Percentiles rank a stretch among this genome's conserved stretches.
Evolutionary conservation across 2,797 vertebrate species (phyloP).

Genomic region (Hylomyscus alleni): DNA sequence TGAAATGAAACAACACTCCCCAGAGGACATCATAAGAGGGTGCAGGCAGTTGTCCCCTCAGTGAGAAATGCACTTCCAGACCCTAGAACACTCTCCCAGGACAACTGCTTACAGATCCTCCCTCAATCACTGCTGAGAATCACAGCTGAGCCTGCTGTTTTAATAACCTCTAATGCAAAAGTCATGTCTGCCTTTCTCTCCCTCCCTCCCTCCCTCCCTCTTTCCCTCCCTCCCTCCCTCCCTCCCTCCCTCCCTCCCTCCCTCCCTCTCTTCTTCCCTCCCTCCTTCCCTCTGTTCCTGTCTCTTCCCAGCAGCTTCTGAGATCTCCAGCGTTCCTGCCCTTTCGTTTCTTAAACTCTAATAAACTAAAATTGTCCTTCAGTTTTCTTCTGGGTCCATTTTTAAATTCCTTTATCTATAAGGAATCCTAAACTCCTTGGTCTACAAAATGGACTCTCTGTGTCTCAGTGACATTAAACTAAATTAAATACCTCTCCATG

Average conservation of each 20-base stretch:
- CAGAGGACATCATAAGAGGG: no score
- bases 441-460: neutral
- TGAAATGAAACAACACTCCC: neutral
- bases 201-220: no score
- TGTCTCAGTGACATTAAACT: neutral
- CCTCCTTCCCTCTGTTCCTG: neutral
- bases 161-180: neutral
- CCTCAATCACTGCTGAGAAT: no score
- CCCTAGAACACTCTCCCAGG: neutral
- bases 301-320: neutral
- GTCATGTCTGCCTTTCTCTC: neutral
- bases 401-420: neutral
- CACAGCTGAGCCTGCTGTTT: neutral
- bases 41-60: no score
- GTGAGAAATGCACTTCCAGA: no score
- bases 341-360: neutral
- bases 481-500: neutral
- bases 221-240: neutral
- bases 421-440: no score
- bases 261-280: neutral
- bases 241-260: neutral
- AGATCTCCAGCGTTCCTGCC: no score
- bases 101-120: neutral
- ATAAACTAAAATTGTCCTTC: neutral
- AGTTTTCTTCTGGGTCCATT: neutral